phyloP scores from a whole-genome alignment of 2,113 vertebrate species.

The Cololabis saira region DNA sequence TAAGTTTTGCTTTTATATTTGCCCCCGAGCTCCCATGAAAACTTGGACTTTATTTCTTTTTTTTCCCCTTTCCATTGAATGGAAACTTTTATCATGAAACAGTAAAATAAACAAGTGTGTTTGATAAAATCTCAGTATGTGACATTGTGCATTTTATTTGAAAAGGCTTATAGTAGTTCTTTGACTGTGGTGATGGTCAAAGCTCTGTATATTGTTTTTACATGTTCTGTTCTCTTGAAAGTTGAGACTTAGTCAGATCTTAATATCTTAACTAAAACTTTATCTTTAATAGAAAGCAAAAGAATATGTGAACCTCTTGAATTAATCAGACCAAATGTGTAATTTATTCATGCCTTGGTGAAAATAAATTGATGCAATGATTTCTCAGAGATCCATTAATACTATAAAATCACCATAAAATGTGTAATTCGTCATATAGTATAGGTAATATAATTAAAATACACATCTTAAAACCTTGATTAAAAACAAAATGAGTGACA shows the following conservation, averaged over 20 bases:
- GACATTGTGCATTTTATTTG: constrained; percentile 38
- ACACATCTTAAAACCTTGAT: too few species aligned
- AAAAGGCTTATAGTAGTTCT: constrained; percentile 44
- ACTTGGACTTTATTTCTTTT: constrained; percentile 50
- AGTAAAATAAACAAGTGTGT: constrained; percentile 1
- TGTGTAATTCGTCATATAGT: too few species aligned
- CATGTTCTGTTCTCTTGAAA: constrained; percentile 25
- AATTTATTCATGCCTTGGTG: too few species aligned
- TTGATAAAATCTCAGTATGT: constrained; percentile 25
- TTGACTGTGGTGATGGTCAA: constrained; percentile 26
- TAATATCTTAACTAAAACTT: constrained; percentile 32
- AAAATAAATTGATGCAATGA: too few species aligned
- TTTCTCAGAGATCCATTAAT: too few species aligned
- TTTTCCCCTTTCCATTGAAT: constrained; percentile 30
- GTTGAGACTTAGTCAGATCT: constrained; percentile 35
- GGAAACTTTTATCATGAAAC: constrained; percentile 13
- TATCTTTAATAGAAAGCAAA: neutral
- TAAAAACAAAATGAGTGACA: too few species aligned
- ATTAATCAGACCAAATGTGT: too few species aligned
- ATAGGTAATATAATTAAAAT: too few species aligned
- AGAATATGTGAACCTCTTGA: too few species aligned
- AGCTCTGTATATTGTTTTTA: constrained; percentile 37
- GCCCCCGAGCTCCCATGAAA: constrained; percentile 45
- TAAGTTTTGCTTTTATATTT: constrained; percentile 33
- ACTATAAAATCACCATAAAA: too few species aligned